Percentiles rank a stretch among this genome's conserved stretches.
phyloP scores from a whole-genome alignment of 2,888 invertebrate genomes.

The Pyrrhia umbra region DNA sequence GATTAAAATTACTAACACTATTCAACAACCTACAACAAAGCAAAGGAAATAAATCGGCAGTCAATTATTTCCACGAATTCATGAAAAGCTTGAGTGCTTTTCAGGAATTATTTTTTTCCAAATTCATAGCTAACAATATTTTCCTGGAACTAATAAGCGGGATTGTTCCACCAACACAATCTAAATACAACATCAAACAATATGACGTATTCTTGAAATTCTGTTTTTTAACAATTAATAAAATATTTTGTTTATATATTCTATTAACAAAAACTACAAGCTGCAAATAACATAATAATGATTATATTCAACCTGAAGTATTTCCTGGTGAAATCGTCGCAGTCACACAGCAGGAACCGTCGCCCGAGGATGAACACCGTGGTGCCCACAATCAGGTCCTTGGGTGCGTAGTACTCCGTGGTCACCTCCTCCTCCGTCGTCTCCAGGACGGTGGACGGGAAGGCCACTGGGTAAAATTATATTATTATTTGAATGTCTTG shows the following conservation, averaged over 20 bases:
- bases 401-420: constrained; percentile 94
- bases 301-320: constrained; percentile 94
- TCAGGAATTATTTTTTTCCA: too few species aligned
- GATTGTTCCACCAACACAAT: not conserved
- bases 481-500: too few species aligned
- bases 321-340: constrained; percentile 94
- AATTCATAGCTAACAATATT: not conserved
- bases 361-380: constrained; percentile 93
- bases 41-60: not conserved
- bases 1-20: not conserved
- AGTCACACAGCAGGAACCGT: constrained; percentile 94
- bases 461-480: constrained; percentile 84
- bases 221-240: too few species aligned
- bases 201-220: too few species aligned
- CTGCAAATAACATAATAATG: too few species aligned
- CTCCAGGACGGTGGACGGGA: constrained; percentile 93
- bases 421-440: constrained; percentile 92
- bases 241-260: too few species aligned
- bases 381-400: constrained; percentile 94
- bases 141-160: not conserved
- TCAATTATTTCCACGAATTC: not conserved
- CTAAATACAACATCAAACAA: not conserved
- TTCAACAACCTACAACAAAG: not conserved
- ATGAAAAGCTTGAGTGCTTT: not conserved
- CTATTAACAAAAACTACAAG: too few species aligned